Evolutionary conservation across 2,113 vertebrate genomes (phyloP).

Genomic region (Gymnobelideus leadbeateri): DNA sequence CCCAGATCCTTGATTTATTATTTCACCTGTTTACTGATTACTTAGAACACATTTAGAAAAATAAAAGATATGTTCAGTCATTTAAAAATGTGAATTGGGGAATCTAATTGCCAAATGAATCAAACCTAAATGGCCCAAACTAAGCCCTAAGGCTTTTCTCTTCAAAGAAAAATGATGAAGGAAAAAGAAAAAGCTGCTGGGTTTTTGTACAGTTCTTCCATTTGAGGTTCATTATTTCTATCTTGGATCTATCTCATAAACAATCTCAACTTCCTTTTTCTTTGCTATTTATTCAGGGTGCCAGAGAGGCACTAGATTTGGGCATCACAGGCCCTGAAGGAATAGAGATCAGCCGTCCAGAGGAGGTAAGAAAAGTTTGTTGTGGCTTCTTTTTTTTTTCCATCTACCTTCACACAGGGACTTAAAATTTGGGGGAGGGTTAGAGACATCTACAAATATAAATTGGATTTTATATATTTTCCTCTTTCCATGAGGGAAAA

Average conservation of each 20-base stretch:
- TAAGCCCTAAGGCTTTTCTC: background rate
- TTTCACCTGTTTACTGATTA: background rate
- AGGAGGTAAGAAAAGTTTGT: slow-evolving; percentile 88
- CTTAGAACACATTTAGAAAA: slow-evolving; percentile 48
- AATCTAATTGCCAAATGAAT: background rate
- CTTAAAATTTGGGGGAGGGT: background rate
- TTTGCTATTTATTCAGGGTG: slow-evolving; percentile 86
- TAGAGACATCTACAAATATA: background rate
- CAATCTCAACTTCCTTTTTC: slow-evolving; percentile 19
- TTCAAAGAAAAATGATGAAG: background rate
- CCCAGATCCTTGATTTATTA: background rate
- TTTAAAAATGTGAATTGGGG: background rate
- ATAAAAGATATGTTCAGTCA: slow-evolving; percentile 5
- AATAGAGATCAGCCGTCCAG: slow-evolving; percentile 97
- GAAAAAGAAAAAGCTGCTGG: background rate
- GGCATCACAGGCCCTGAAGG: slow-evolving; percentile 97
- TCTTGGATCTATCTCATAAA: background rate
- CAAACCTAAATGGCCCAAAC: background rate
- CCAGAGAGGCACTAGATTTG: slow-evolving; percentile 94
- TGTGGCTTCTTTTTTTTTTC: background rate
- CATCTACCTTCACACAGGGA: background rate
- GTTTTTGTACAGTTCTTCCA: background rate
- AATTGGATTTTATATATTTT: background rate
- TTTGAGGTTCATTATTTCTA: background rate
- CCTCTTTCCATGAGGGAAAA: background rate